A percentile compares a stretch with the other conserved stretches of the same genome.
phyloP scores from a whole-genome alignment of 2,113 vertebrate genomes.

The Peucedramus taeniatus region DNA sequence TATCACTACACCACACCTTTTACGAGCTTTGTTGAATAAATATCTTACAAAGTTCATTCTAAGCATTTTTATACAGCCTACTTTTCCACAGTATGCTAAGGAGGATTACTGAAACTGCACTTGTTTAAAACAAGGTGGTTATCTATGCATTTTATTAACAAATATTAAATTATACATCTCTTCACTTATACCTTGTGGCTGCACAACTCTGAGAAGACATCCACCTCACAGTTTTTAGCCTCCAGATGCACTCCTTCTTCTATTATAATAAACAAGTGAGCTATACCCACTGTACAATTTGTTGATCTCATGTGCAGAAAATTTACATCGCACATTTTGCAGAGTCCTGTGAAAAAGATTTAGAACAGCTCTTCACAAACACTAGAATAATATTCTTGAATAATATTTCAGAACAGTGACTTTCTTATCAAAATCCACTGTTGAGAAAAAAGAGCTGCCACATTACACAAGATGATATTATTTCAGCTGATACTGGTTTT shows the following conservation, averaged over 20 bases:
- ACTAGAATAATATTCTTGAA: neutral
- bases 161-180: neutral
- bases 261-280: neutral
- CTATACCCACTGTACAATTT: neutral
- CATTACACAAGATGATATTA: neutral
- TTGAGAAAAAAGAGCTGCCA: neutral
- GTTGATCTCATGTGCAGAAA: neutral
- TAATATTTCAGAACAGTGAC: neutral
- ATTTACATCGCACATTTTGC: neutral
- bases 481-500: neutral
- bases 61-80: neutral
- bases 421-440: neutral
- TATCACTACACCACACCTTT: neutral
- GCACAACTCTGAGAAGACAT: neutral
- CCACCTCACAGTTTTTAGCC: neutral
- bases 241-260: neutral
- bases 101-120: neutral
- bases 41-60: neutral
- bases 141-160: neutral
- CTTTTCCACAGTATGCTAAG: neutral
- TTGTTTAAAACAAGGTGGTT: neutral
- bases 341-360: slow-evolving; percentile 37
- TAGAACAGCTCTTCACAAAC: neutral
- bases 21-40: neutral
- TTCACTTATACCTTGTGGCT: neutral